A percentile compares a stretch with the other conserved stretches of the same genome.
Conservation (phyloP, 2,113 vertebrate species). For the Cryptotis parvus region DNA sequence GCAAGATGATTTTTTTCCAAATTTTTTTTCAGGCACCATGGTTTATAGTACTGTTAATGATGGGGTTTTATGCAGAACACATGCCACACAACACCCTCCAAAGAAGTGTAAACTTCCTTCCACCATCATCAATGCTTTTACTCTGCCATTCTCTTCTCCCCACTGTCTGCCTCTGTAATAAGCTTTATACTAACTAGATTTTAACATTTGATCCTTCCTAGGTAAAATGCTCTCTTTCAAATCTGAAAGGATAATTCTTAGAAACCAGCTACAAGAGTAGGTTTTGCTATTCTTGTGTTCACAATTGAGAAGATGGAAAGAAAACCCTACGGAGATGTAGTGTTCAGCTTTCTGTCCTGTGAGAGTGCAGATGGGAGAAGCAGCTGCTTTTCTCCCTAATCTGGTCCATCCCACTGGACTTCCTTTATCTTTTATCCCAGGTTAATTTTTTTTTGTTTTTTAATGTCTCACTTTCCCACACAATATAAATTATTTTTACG, state of each 20-base stretch:
- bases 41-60: no score
- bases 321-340: not conserved
- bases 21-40: no score
- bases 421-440: slow-evolving; percentile 51
- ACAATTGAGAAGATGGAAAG: slow-evolving; percentile 55
- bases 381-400: slow-evolving; percentile 58
- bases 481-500: slow-evolving; percentile 69
- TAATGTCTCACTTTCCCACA: slow-evolving; percentile 49
- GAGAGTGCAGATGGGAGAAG: slow-evolving; percentile 63
- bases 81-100: no score
- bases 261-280: slow-evolving; percentile 36
- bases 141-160: no score
- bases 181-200: not conserved
- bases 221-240: slow-evolving; percentile 54
- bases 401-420: slow-evolving; percentile 51
- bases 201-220: slow-evolving; percentile 28
- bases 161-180: no score
- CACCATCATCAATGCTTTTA: no score
- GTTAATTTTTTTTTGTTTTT: slow-evolving; percentile 71
- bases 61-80: no score
- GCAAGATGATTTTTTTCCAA: not conserved
- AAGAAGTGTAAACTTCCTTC: no score
- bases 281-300: slow-evolving; percentile 62
- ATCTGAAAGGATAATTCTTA: slow-evolving; percentile 56
- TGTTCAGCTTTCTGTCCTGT: slow-evolving; percentile 58